Evolutionary conservation across 2,888 invertebrate species (phyloP).

Genomic region (Drosophila infuscata): DNA sequence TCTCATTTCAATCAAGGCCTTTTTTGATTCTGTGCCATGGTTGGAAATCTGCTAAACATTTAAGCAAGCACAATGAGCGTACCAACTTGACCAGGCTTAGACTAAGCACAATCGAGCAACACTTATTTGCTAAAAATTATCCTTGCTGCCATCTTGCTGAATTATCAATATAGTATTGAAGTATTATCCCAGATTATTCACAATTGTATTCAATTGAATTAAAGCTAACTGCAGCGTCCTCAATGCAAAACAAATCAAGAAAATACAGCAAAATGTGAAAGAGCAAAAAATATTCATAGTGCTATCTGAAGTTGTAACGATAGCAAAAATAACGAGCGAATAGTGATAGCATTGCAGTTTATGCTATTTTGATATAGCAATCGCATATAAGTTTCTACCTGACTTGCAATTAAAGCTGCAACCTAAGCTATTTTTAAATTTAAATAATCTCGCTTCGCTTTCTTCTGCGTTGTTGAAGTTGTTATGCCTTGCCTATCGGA

Average conservation of each 20-base stretch:
- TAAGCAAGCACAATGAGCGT: slow-evolving; percentile 2
- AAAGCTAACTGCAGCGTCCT: neutral
- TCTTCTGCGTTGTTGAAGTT: too few relatives aligned
- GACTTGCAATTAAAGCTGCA: neutral
- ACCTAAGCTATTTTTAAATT: neutral
- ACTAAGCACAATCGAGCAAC: neutral
- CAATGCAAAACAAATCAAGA: neutral
- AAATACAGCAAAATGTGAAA: neutral
- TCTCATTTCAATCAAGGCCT: slow-evolving; percentile 57
- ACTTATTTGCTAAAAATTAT: neutral
- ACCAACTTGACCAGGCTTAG: slow-evolving; percentile 8
- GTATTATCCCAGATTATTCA: neutral
- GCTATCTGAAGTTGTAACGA: neutral
- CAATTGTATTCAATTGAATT: neutral
- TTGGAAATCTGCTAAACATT: slow-evolving; percentile 7
- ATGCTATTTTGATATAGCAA: neutral
- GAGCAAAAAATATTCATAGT: neutral
- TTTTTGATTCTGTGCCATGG: slow-evolving; percentile 36
- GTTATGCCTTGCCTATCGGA: too few relatives aligned
- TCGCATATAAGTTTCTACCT: neutral
- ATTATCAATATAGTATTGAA: neutral
- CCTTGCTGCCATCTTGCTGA: neutral
- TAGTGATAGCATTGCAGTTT: neutral
- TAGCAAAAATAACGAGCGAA: neutral
- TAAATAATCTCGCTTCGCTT: too few relatives aligned